Conservation (phyloP, 2,113 vertebrate species). For the Phalacrocorax brasilianus region DNA sequence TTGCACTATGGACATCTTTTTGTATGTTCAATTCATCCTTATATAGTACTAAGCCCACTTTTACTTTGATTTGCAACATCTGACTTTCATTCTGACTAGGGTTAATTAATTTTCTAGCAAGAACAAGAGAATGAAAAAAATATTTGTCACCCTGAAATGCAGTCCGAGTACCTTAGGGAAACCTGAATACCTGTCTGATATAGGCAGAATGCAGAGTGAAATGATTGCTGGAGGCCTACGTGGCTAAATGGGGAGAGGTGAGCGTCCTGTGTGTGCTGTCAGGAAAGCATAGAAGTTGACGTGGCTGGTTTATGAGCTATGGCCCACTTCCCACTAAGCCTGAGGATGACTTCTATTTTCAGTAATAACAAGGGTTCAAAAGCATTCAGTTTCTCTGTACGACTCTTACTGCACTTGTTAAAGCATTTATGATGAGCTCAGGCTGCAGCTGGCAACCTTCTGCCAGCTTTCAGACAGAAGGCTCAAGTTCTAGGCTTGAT, state of each 20-base stretch:
- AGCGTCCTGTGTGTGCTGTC: not conserved
- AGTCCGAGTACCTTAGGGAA: not conserved
- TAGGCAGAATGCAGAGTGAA: not conserved
- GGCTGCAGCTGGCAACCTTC: no score
- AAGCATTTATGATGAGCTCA: no score
- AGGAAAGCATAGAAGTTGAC: rapidly evolving
- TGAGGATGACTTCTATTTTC: not conserved
- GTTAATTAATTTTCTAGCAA: not conserved
- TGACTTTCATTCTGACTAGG: not conserved
- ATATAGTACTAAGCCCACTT: not conserved
- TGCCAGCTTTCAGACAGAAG: no score
- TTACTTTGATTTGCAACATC: not conserved
- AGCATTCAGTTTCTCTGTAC: not conserved
- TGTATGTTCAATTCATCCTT: not conserved
- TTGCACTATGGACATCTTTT: not conserved
- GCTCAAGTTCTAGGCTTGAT: no score
- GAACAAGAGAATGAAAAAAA: not conserved
- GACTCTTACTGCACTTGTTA: not conserved
- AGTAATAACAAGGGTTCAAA: not conserved
- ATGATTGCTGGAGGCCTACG: not conserved
- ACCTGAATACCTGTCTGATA: not conserved
- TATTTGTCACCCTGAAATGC: not conserved
- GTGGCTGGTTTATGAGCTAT: not conserved
- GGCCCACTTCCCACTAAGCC: not conserved
- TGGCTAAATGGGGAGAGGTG: not conserved